These are phyloP conservation scores for Poecilia wingei DNA, from an alignment of 2,797 vertebrate species.

Conservation along the genomic window DNA sequence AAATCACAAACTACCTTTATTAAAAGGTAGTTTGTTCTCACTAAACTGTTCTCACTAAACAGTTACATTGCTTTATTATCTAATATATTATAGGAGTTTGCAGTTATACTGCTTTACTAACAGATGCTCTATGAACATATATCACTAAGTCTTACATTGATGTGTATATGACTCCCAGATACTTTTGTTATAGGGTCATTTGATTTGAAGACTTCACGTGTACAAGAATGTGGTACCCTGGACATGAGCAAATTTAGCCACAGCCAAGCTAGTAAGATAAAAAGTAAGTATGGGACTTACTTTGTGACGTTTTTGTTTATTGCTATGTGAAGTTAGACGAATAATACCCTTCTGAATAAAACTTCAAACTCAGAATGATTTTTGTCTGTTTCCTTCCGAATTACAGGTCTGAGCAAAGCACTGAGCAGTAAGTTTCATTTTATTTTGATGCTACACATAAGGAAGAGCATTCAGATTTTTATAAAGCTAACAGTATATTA, in stretches of 20 bases:
- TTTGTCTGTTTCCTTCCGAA: neutral
- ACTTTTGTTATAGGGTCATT: slow-evolving; percentile 68
- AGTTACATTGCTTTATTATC: neutral
- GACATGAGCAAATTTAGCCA: slow-evolving; percentile 77
- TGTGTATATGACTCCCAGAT: slow-evolving; percentile 18
- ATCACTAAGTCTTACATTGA: slow-evolving; percentile 11
- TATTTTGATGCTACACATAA: slow-evolving; percentile 1
- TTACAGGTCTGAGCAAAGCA: neutral
- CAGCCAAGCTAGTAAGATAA: slow-evolving; percentile 72
- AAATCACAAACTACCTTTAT: neutral
- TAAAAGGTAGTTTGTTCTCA: neutral
- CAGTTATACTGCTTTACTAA: neutral
- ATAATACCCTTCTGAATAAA: neutral
- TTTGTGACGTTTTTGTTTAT: neutral
- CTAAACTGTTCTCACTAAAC: neutral
- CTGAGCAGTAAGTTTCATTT: slow-evolving; percentile 8
- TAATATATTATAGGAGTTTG: neutral
- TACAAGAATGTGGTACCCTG: slow-evolving; percentile 70
- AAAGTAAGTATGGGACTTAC: slow-evolving; percentile 62
- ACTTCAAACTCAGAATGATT: neutral
- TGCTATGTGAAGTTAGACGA: neutral
- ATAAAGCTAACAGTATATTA: too few species aligned
- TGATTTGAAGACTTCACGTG: slow-evolving; percentile 73
- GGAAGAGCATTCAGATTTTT: neutral
- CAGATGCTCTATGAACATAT: neutral